Conservation (phyloP, 2,888 invertebrate genomes). For the Pseudococcus viburni region DNA sequence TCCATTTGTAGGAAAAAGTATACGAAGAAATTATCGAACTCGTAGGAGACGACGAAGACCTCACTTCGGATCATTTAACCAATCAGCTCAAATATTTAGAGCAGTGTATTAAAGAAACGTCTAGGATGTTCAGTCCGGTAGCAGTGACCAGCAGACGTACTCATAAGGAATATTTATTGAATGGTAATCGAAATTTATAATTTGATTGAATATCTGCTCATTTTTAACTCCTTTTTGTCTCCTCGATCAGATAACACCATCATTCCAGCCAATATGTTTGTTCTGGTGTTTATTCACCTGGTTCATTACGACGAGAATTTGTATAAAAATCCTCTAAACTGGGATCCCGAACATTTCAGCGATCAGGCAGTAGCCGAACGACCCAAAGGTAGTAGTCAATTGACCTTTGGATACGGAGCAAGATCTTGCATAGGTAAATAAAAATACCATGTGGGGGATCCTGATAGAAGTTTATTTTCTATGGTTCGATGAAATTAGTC, state of each 20-base stretch:
- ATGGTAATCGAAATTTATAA: not conserved
- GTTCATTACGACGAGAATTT: not conserved
- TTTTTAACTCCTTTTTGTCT: too few relatives aligned
- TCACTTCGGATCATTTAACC: not conserved
- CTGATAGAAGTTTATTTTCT: too few relatives aligned
- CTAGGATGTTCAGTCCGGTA: not conserved
- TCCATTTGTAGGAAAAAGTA: not conserved
- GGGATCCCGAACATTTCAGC: constrained; percentile 20
- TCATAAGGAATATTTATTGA: not conserved
- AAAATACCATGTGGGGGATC: too few relatives aligned
- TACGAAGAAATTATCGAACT: not conserved
- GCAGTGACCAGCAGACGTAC: not conserved
- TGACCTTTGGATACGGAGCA: constrained; percentile 19
- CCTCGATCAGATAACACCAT: not conserved
- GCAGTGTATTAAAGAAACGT: not conserved
- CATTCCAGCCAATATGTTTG: constrained; percentile 1
- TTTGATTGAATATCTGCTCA: too few relatives aligned
- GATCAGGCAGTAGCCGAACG: not conserved
- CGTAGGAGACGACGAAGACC: not conserved
- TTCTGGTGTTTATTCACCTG: not conserved
- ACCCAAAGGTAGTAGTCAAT: not conserved
- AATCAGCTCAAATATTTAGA: not conserved
- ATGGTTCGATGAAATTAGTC: too few relatives aligned
- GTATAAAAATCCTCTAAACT: not conserved
- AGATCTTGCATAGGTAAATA: constrained; percentile 10